Evolutionary conservation across 2,888 invertebrate genomes (phyloP).

Genomic region (Ommatoiulus sabulosus): DNA sequence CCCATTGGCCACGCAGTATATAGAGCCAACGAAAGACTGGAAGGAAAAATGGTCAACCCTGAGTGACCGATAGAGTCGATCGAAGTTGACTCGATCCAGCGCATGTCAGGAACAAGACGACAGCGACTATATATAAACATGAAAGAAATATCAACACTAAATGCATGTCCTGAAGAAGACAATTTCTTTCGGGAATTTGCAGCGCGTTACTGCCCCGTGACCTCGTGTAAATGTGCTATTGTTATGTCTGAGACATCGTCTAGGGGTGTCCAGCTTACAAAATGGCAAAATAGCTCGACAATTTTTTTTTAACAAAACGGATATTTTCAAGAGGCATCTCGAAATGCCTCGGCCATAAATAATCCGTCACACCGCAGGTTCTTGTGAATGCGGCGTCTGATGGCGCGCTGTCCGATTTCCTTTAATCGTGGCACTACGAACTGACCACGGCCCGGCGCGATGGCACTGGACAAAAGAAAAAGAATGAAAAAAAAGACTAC

Average conservation of each 20-base stretch:
- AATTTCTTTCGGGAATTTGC: not conserved
- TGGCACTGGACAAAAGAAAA: not conserved
- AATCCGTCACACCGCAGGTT: not conserved
- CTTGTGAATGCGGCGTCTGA: not conserved
- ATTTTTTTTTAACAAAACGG: not conserved
- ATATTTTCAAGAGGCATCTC: not conserved
- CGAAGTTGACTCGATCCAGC: too few species aligned
- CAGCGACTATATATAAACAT: too few species aligned
- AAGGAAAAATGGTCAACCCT: too few species aligned
- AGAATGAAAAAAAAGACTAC: not conserved
- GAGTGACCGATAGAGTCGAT: too few species aligned
- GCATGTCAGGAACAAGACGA: too few species aligned
- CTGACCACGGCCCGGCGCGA: not conserved
- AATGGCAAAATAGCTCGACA: not conserved
- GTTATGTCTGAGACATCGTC: not conserved
- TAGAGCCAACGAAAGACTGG: too few species aligned
- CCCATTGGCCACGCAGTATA: too few species aligned
- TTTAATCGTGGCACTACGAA: not conserved
- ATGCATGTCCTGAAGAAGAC: too few species aligned
- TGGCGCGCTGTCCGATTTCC: not conserved
- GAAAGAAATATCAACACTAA: too few species aligned
- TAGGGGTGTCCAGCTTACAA: not conserved
- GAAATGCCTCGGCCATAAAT: slow-evolving; percentile 11
- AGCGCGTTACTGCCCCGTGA: not conserved
- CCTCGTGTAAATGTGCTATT: not conserved